Evolutionary conservation across 2,888 invertebrate species (phyloP).

Genomic region (Masnerella sp.): DNA sequence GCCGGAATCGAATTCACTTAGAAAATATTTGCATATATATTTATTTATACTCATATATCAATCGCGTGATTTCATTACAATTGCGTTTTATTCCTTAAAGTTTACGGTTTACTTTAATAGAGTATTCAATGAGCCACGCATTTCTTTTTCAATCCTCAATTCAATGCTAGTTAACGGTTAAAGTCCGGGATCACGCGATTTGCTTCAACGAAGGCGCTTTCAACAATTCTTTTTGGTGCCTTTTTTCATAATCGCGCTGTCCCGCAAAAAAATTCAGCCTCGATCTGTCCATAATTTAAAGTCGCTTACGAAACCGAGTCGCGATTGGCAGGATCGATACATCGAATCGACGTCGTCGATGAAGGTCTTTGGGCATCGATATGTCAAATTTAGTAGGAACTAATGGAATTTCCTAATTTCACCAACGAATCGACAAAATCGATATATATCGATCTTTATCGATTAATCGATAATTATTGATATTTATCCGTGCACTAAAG

Average conservation of each 20-base stretch:
- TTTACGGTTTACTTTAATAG: constrained; percentile 45
- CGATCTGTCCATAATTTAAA: constrained; percentile 24
- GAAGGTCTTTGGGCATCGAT: constrained; percentile 1
- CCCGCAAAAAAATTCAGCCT: constrained; percentile 22
- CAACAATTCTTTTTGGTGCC: too few species aligned
- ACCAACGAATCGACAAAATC: too few species aligned
- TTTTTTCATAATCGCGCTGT: constrained; percentile 10
- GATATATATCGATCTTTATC: constrained; percentile 2
- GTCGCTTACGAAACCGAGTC: constrained; percentile 36
- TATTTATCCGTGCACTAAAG: neutral
- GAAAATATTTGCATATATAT: constrained; percentile 48
- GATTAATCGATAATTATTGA: neutral
- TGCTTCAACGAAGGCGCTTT: neutral
- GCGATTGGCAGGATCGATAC: constrained; percentile 28
- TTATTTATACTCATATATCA: constrained; percentile 32
- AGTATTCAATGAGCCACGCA: constrained; percentile 52
- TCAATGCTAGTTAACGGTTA: constrained; percentile 32
- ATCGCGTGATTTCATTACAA: constrained; percentile 54
- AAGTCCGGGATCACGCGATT: constrained; percentile 1
- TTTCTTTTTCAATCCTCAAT: constrained; percentile 29
- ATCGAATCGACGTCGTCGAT: constrained; percentile 10
- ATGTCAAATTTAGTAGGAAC: constrained; percentile 20
- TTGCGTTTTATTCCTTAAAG: constrained; percentile 43
- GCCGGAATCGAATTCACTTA: constrained; percentile 42
- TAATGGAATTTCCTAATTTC: neutral